These are phyloP conservation scores for Lepidocyrtinus sp. DNA, from an alignment of 2,888 invertebrate genomes.

Conservation along the genomic window DNA sequence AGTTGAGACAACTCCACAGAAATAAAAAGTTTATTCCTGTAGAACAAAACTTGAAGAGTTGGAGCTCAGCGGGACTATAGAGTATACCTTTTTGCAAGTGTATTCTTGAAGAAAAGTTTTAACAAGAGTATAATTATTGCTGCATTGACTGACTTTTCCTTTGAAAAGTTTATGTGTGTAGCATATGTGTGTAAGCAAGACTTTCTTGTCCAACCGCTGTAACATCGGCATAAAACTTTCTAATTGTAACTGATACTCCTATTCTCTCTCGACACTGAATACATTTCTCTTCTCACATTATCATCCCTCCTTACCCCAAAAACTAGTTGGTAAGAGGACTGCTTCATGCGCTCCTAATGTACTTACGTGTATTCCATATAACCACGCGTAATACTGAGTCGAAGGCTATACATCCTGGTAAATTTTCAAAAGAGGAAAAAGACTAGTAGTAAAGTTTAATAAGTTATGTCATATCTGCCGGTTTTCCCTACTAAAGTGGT, in stretches of 20 bases:
- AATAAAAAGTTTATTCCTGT: no score
- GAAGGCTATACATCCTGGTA: no score
- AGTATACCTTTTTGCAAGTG: no score
- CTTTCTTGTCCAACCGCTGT: conserved; percentile 41
- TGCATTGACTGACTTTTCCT: background rate
- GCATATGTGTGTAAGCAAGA: conserved; percentile 16
- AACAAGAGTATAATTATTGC: no score
- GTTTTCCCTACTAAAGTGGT: background rate
- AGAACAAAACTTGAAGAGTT: no score
- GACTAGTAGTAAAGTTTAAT: background rate
- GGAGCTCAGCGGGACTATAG: no score
- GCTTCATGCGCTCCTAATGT: background rate
- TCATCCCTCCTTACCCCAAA: background rate
- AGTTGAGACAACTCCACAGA: no score
- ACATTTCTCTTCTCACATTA: background rate
- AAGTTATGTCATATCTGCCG: background rate
- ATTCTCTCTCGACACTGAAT: conserved; percentile 26
- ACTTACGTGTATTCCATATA: no score
- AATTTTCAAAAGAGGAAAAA: no score
- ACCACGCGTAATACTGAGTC: no score
- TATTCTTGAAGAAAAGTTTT: no score
- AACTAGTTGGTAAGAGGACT: background rate
- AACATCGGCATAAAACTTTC: conserved; percentile 56
- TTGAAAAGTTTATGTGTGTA: background rate
- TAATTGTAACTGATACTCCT: conserved; percentile 56